These are phyloP conservation scores for Crax fasciolata DNA, from an alignment of 2,797 vertebrate genomes.

Conservation along the genomic window DNA sequence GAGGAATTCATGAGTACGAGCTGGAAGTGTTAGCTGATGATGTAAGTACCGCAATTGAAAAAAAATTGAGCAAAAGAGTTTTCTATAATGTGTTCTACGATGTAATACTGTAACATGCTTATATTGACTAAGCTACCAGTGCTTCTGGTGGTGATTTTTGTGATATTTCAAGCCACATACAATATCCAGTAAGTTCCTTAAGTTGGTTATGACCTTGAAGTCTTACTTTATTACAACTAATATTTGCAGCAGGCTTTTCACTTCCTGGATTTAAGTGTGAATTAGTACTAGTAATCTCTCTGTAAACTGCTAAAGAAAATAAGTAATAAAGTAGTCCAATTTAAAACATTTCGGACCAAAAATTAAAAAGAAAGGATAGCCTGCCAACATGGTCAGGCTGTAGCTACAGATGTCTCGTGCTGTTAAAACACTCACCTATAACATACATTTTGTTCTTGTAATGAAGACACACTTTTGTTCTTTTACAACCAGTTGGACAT, in stretches of 20 bases:
- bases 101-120: not conserved
- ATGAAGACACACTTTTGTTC: not conserved
- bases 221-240: not conserved
- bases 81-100: not conserved
- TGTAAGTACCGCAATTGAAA: conserved; percentile 84
- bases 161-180: not conserved
- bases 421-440: not conserved
- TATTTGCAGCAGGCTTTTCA: not conserved
- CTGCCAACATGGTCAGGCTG: not conserved
- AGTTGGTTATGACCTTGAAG: not conserved
- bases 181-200: rapidly evolving
- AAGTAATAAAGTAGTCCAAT: not conserved
- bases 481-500: not conserved
- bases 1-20: conserved; percentile 98
- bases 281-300: not conserved
- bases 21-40: conserved; percentile 97
- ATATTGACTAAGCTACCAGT: not conserved
- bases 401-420: not conserved
- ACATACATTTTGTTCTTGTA: not conserved
- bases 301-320: not conserved
- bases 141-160: not conserved
- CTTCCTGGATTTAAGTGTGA: not conserved
- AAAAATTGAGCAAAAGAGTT: not conserved
- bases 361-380: not conserved
- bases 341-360: not conserved